A percentile compares a stretch with the other conserved stretches of the same genome.
These are phyloP conservation scores for Machimus atricapillus DNA, from an alignment of 2,888 invertebrate genomes.

Conservation along the genomic window DNA sequence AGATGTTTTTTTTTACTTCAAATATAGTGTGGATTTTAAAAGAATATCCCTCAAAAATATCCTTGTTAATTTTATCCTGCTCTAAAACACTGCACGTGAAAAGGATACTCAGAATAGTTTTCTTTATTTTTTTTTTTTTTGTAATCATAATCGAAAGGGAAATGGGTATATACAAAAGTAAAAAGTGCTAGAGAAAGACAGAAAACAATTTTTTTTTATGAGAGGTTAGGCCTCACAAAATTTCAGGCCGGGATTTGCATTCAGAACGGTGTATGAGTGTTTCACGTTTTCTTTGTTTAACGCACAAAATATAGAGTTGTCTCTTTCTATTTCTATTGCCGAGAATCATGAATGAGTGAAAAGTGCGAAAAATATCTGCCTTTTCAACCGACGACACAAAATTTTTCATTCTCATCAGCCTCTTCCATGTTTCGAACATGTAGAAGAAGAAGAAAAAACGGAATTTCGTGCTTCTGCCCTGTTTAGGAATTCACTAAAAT, in stretches of 20 bases:
- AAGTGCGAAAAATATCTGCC: not conserved
- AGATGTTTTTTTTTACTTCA: not conserved
- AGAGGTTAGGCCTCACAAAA: not conserved
- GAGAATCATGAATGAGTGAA: not conserved
- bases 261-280: not conserved
- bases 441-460: not conserved
- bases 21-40: too few relatives aligned
- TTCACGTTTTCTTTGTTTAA: not conserved
- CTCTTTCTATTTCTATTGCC: not conserved
- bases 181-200: not conserved
- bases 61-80: not conserved
- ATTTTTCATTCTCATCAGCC: not conserved
- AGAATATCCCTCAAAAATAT: too few relatives aligned
- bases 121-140: not conserved
- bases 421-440: not conserved
- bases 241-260: not conserved
- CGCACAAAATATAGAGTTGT: not conserved
- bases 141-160: not conserved
- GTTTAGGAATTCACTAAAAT: not conserved
- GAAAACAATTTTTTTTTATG: not conserved
- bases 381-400: not conserved
- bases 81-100: not conserved
- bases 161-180: not conserved
- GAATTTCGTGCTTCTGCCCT: not conserved
- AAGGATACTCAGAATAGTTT: not conserved